A percentile compares a stretch with the other conserved stretches of the same genome.
Conservation (phyloP, 2,113 vertebrate genomes). For the Aplodontia rufa region DNA sequence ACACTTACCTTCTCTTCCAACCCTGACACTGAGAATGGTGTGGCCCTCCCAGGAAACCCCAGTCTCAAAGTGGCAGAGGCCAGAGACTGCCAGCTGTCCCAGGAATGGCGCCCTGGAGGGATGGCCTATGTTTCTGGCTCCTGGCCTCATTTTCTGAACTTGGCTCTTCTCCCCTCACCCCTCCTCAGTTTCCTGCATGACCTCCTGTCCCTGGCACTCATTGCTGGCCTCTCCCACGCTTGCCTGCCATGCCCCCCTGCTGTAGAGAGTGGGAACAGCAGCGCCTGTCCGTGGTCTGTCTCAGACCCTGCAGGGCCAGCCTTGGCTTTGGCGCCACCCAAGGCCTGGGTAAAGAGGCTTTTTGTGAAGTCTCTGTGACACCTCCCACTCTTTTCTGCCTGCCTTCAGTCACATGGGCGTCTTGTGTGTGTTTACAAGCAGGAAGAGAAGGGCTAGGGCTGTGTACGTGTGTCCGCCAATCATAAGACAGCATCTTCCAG, state of each 20-base stretch:
- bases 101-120: background rate
- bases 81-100: background rate
- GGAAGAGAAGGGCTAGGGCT: background rate
- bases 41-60: background rate
- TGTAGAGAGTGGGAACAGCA: conserved; percentile 19
- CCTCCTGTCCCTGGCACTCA: background rate
- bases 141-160: background rate
- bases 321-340: background rate
- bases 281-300: background rate
- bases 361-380: background rate
- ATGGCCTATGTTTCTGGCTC: background rate
- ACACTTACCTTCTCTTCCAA: background rate
- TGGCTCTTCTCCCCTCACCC: background rate
- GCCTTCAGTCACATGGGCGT: background rate
- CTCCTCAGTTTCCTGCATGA: background rate
- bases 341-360: background rate
- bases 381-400: background rate
- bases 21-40: background rate
- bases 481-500: background rate
- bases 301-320: background rate
- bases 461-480: background rate
- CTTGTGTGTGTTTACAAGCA: background rate
- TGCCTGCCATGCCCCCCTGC: conserved; percentile 48
- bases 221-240: background rate
- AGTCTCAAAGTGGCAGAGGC: background rate